Conservation (phyloP, 1,140 invertebrate species). For the Drosophila pallidifrons region DNA sequence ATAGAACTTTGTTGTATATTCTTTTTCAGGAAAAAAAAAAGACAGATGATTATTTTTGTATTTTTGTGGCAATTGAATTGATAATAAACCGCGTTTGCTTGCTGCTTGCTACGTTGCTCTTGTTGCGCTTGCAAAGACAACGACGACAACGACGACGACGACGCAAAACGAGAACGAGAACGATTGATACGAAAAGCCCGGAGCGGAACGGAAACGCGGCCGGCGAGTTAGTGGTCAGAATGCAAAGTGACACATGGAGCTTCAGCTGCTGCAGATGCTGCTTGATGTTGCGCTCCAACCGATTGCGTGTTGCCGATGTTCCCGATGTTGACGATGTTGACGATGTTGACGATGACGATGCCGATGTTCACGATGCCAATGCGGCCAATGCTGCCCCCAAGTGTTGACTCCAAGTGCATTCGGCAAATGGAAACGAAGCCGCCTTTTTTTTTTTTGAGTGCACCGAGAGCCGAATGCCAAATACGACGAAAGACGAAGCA, state of each 20-base stretch:
- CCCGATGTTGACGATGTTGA: conserved; percentile 24
- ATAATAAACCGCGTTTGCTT: background rate
- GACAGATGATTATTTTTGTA: background rate
- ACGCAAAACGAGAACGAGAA: background rate
- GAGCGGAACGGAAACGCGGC: conserved; percentile 79
- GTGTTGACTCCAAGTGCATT: conserved; percentile 47
- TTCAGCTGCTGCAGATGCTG: conserved; percentile 42
- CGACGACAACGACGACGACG: conserved; percentile 11
- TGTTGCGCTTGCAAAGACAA: conserved; percentile 22
- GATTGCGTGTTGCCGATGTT: conserved; percentile 7
- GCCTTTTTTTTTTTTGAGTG: conserved; percentile 63
- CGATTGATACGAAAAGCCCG: conserved; percentile 14
- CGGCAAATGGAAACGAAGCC: conserved; percentile 35
- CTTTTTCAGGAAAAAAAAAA: conserved; percentile 19
- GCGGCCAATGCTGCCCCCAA: conserved; percentile 40
- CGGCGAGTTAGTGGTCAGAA: conserved; percentile 84
- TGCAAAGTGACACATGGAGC: conserved; percentile 83
- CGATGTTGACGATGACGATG: conserved; percentile 15
- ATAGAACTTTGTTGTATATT: background rate
- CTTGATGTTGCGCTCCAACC: conserved; percentile 13
- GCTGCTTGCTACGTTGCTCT: conserved; percentile 12
- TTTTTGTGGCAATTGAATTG: conserved; percentile 1
- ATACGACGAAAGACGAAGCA: conserved; percentile 21
- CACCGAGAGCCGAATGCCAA: conserved; percentile 34
- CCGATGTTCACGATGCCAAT: conserved; percentile 35